Evolutionary conservation across 2,113 vertebrate genomes (phyloP).

Genomic region (Pan troglodytes): NHGRI_mPanTro3-v2.1_pri NC_072404.2:153893501-153894000

Average conservation of each 20-base stretch:
- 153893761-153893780: not conserved
- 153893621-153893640: not conserved
- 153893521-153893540: not conserved
- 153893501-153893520: not conserved
- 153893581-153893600: not conserved
- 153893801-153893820: not conserved
- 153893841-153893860: not conserved
- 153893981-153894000: not conserved
- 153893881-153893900: not conserved
- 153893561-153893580: not conserved
- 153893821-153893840: not conserved
- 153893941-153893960: not conserved
- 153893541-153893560: not conserved
- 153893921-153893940: not conserved
- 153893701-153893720: not conserved
- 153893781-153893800: not conserved
- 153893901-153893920: not conserved
- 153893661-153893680: conserved; percentile 2
- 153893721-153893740: not conserved
- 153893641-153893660: not conserved
- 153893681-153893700: not conserved
- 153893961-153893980: not conserved
- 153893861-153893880: not conserved
- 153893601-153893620: not conserved
- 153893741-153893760: not conserved